Evolutionary conservation across 2,888 invertebrate species (phyloP), one percentile per base, ranked within the genome.

Genomic region (Diaphora mendica): DNA sequence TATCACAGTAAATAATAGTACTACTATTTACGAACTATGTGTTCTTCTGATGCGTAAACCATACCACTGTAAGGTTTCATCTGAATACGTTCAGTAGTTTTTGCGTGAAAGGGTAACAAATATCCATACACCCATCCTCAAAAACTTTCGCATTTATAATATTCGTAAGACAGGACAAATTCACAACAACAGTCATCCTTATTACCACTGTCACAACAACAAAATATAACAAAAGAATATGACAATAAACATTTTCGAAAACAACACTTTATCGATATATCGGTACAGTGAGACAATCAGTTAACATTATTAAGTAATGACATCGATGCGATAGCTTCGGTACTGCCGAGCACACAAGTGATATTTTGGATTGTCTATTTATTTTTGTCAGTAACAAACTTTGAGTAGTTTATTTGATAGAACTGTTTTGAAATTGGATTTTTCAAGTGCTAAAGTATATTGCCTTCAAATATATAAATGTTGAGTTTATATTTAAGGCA

Each of bases 231-330:
- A 68, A 67, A 48, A 62, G 33, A 70, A 70, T 62, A 62, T 64
- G 23, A 67, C 59, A 44, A 68, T 33, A 23, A 67, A 70, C 13
- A 23, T 73, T 30, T 17, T 62, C 17, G 17, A 62, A 30, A 26
- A 62, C 30, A 62, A 30, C 17, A 26, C 59, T 59, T 59, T 26
- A 59, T 59, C 26, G 26, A 59, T 30, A 30, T 20, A 0, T 2
- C 30, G 1, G 71, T 69, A 71, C 75, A 77, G 75, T 68, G 78
- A 77, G 71, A 81, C 83, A 85, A 85, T 83, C 84, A 85, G 77
- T 72, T 82, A 82, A 83, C 75, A 70, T 71, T 70, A 80, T 85
- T 85, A 85, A 68, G 78, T 73, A 65, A 77, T 59, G 68, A 73
- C 51, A 77, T 73, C 76, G 72, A 42, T 35, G 67, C 55, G n/a